phyloP scores from a whole-genome alignment of 1,140 invertebrate species.

The Lucilia sericata region DNA sequence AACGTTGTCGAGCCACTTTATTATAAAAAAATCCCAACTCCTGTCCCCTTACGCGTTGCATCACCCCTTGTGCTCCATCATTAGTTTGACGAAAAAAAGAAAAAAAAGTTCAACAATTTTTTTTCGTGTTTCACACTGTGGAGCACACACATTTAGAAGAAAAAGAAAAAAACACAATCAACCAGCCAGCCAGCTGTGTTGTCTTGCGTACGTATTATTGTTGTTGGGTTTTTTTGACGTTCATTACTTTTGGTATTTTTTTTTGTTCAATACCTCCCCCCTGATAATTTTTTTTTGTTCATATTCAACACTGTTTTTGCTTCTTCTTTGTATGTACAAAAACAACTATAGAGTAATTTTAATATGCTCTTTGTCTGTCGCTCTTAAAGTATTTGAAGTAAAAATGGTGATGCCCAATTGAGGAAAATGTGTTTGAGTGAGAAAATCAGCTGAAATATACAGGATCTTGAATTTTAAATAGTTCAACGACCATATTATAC shows the following conservation, averaged over 20 bases:
- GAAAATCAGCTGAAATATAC: too few relatives aligned
- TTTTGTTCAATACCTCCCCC: not conserved
- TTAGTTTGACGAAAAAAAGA: constrained; percentile 12
- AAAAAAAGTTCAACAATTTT: constrained; percentile 40
- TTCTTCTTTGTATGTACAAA: not conserved
- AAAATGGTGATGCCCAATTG: constrained; percentile 27
- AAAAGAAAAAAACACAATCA: not conserved
- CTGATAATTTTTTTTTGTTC: constrained; percentile 1
- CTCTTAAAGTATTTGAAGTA: not conserved
- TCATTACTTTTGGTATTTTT: constrained; percentile 36
- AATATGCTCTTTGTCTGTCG: constrained; percentile 7
- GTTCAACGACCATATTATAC: too few relatives aligned
- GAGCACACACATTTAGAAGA: constrained; percentile 39
- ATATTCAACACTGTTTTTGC: not conserved
- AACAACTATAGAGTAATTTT: constrained; percentile 13
- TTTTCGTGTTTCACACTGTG: constrained; percentile 22
- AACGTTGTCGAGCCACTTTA: constrained; percentile 36
- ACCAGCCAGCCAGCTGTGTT: constrained; percentile 33
- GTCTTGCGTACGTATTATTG: constrained; percentile 39
- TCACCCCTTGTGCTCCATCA: constrained; percentile 16
- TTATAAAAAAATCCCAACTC: constrained; percentile 25
- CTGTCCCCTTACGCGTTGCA: constrained; percentile 17
- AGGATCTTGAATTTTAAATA: too few relatives aligned
- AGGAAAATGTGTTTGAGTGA: not conserved
- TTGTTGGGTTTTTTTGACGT: constrained; percentile 35